Percentiles rank a stretch among this genome's conserved stretches.
These are phyloP conservation scores for Rattus rattus DNA, from an alignment of 2,113 vertebrate genomes.

Conservation along the genomic window DNA sequence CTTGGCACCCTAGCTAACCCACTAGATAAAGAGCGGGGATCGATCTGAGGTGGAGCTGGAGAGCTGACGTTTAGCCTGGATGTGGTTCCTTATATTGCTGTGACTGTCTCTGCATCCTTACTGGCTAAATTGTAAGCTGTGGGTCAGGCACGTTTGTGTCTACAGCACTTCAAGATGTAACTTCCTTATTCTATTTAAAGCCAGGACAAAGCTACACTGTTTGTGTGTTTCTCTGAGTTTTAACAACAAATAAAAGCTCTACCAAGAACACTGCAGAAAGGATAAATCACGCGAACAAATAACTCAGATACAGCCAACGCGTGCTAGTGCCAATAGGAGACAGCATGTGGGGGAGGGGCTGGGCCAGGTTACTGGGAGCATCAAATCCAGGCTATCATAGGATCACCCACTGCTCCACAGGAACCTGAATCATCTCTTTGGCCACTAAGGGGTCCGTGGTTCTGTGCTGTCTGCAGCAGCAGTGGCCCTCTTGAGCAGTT, in stretches of 20 bases:
- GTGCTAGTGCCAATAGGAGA: fast-evolving
- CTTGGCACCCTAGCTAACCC: fast-evolving
- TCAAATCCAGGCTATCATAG: background rate
- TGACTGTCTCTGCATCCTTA: background rate
- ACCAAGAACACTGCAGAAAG: background rate
- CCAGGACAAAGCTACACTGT: background rate
- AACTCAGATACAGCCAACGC: fast-evolving
- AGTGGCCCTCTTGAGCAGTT: fast-evolving
- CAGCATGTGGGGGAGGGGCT: fast-evolving
- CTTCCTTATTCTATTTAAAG: background rate
- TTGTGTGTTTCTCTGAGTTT: background rate
- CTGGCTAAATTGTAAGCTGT: fast-evolving
- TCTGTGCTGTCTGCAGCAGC: fast-evolving
- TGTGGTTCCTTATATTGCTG: background rate
- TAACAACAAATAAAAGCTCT: background rate
- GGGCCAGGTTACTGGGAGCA: background rate
- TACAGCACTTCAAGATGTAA: background rate
- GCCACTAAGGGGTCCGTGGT: fast-evolving
- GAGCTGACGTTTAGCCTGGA: background rate
- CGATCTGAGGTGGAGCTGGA: fast-evolving
- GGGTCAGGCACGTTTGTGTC: background rate
- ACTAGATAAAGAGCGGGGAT: background rate
- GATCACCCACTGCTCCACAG: background rate
- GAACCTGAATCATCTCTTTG: fast-evolving
- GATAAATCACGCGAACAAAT: fast-evolving